A percentile compares a stretch with the other conserved stretches of the same genome.
phyloP scores from a whole-genome alignment of 2,113 vertebrate genomes.

The Saguinus imperator region DNA sequence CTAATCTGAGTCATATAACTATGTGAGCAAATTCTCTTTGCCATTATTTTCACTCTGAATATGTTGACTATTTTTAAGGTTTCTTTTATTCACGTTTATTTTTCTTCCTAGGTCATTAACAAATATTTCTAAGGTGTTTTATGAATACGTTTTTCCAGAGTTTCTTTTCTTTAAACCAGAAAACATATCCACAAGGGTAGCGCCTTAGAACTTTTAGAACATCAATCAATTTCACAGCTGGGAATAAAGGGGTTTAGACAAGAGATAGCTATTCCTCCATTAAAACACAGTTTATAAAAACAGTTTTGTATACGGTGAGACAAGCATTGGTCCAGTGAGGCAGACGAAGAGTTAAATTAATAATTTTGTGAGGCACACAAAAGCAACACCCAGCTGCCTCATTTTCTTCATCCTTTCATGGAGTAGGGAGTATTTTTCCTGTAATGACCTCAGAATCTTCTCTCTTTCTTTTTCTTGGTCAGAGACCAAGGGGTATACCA shows the following conservation, averaged over 20 bases:
- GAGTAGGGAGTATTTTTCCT: constrained; percentile 56
- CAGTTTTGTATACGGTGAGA: constrained; percentile 23
- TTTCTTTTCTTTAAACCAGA: not conserved
- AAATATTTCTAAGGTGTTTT: not conserved
- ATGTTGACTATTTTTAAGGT: not conserved
- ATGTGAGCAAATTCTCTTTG: not conserved
- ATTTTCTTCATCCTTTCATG: constrained; percentile 33
- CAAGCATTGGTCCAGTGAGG: not conserved
- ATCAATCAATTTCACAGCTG: constrained; percentile 69
- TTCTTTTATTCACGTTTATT: not conserved
- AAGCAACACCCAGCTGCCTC: constrained; percentile 25
- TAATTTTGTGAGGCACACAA: not conserved
- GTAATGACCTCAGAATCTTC: constrained; percentile 58
- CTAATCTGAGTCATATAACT: not conserved
- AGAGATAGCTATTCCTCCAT: constrained; percentile 22
- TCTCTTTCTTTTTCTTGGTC: constrained; percentile 63
- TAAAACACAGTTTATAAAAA: constrained; percentile 44
- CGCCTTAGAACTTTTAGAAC: constrained; percentile 54
- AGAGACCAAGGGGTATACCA: constrained; percentile 70
- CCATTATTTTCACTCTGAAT: not conserved
- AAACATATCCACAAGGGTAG: constrained; percentile 27
- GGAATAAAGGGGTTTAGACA: constrained; percentile 10
- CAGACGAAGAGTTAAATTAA: constrained; percentile 70
- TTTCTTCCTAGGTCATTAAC: not conserved
- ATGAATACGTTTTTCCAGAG: not conserved